Conservation (phyloP, 2,888 invertebrate species). For the Junonia oenone region DNA sequence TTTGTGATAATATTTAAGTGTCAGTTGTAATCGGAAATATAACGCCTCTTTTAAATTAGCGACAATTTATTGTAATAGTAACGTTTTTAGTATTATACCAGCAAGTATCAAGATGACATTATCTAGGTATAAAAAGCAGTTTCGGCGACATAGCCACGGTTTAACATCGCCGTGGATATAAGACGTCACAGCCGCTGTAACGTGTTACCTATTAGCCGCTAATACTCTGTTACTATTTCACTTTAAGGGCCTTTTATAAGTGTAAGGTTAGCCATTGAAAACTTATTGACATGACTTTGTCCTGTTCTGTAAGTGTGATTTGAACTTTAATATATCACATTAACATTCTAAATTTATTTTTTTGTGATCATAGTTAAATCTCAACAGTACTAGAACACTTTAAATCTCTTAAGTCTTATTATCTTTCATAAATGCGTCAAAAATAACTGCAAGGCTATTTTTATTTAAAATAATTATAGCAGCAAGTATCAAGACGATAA, state of each 20-base stretch:
- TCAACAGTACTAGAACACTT: too few relatives aligned
- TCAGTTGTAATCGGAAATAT: too few relatives aligned
- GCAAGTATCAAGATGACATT: constrained; percentile 36
- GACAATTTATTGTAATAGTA: too few relatives aligned
- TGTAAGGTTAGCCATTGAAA: constrained; percentile 25
- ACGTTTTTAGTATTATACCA: too few relatives aligned
- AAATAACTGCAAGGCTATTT: too few relatives aligned
- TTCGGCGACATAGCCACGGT: constrained; percentile 56
- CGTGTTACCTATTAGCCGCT: constrained; percentile 55
- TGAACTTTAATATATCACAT: background rate
- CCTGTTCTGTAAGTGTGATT: background rate
- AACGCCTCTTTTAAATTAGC: too few relatives aligned
- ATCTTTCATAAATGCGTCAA: too few relatives aligned
- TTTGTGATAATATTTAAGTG: too few relatives aligned
- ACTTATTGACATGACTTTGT: background rate
- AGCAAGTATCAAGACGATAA: constrained; percentile 36
- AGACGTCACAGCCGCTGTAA: constrained; percentile 46
- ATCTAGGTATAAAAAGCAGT: constrained; percentile 33
- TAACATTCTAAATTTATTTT: too few relatives aligned
- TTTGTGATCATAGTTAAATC: too few relatives aligned
- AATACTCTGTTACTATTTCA: constrained; percentile 58
- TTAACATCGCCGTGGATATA: constrained; percentile 62
- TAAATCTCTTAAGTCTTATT: too few relatives aligned
- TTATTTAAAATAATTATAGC: too few relatives aligned
- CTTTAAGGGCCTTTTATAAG: constrained; percentile 40